Base-by-base conservation (phyloP, 2,888 invertebrate genomes). In the Neria commutata region DNA sequence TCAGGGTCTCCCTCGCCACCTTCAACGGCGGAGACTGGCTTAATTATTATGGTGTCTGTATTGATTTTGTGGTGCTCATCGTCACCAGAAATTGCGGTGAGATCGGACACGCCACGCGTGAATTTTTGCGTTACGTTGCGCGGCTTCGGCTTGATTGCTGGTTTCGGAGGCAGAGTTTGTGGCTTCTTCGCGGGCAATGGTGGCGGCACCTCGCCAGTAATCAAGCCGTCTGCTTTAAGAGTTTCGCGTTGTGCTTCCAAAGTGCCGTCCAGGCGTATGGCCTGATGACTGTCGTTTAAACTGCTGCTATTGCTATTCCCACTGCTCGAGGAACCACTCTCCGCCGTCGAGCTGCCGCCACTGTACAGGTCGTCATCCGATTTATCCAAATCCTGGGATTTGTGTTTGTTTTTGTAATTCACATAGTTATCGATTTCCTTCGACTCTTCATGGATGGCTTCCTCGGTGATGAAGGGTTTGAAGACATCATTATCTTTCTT, bases 381-480 rank as follows among this genome's bases (percentile, higher is more conserved):
- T 11, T 78, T 77, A 47, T 81, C 81, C 21, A 76, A 62, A 60
- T 83, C 83, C 74, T 88, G 88, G 67, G 88, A 89, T 77, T 88
- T 87, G 72, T 89, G 89, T 48, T 87, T 87, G 79, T 88, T 88
- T 78, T 90, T 90, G 68, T 88, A 88, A 66, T 88, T 86, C 71
- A 92, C 84, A 72, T 90, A 88, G 69, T 90, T 87, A 67, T 92
- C 90, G 67, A 92, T 92, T 73, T 90, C 91, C 74, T 89, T 86
- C n/a, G 91, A 90, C 76, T 94, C 93, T 71, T 92, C 91, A 61
- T 89, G 89, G 61, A 93, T 91, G 11, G 88, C 87, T 72, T 90
- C 89, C 71, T 91, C 89, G 0, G 92, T 92, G n/a, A 91, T 86
- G 65, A 92, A 88, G 1, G 90, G 91, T 75, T 94, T 94, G 74